phyloP scores from a whole-genome alignment of 2,888 invertebrate genomes.

The Gonocerus acuteangulatus region DNA sequence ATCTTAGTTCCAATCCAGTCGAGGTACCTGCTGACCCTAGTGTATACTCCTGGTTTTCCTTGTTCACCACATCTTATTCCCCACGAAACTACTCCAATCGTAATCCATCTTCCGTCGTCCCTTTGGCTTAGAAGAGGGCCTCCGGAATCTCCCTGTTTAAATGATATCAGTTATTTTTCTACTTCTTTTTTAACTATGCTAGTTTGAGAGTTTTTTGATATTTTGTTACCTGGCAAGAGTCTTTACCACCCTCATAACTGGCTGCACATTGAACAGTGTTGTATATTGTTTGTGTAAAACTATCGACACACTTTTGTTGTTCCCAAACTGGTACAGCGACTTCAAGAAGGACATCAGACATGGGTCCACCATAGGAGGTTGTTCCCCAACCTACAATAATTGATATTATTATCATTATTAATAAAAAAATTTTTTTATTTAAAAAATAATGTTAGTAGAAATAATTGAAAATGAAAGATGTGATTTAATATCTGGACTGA shows the following conservation, averaged over 20 bases:
- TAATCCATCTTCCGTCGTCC: conserved; percentile 65
- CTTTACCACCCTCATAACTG: conserved; percentile 64
- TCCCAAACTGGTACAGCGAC: conserved; percentile 73
- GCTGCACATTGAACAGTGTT: conserved; percentile 70
- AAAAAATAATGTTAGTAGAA: not conserved
- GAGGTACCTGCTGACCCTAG: conserved; percentile 61
- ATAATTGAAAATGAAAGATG: not conserved
- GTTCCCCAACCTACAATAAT: conserved; percentile 80
- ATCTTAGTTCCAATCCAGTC: conserved; percentile 55
- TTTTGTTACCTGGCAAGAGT: conserved; percentile 72
- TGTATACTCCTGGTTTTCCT: conserved; percentile 70
- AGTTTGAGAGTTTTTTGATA: not conserved
- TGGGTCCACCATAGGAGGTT: conserved; percentile 59
- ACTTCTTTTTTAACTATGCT: too few relatives aligned
- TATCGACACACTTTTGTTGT: conserved; percentile 53
- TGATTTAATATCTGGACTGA: not conserved
- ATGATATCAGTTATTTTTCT: too few relatives aligned
- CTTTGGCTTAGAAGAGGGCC: conserved; percentile 72
- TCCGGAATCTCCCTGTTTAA: conserved; percentile 76
- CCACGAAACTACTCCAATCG: conserved; percentile 78
- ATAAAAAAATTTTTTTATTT: too few relatives aligned
- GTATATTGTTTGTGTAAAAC: conserved; percentile 58
- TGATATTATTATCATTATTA: too few relatives aligned
- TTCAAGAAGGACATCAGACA: conserved; percentile 63
- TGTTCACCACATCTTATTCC: conserved; percentile 71